Percentiles rank a stretch among this genome's conserved stretches.
Conservation (phyloP, 2,888 invertebrate genomes). For the Lathronympha strigana region DNA sequence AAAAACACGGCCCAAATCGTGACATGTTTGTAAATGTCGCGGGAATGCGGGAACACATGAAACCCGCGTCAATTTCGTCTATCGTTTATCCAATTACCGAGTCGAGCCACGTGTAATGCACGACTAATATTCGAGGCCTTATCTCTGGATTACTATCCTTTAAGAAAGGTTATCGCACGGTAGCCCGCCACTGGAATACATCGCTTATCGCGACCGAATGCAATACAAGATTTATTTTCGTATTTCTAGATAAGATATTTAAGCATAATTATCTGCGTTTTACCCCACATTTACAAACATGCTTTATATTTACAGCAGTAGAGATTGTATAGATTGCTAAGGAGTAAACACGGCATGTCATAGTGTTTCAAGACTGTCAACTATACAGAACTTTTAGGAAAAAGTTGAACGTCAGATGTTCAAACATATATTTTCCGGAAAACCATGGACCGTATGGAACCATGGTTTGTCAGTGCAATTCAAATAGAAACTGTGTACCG, state of each 20-base stretch:
- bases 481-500: conserved; percentile 74
- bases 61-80: conserved; percentile 54
- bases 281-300: background rate
- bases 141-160: conserved; percentile 71
- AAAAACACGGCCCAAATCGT: conserved; percentile 65
- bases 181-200: conserved; percentile 69
- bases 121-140: conserved; percentile 58
- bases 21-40: conserved; percentile 73
- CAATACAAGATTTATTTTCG: conserved; percentile 71
- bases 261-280: conserved; percentile 46
- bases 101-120: conserved; percentile 62
- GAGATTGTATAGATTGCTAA: no score
- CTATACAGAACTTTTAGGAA: conserved; percentile 44
- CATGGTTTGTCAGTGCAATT: conserved; percentile 64
- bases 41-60: conserved; percentile 63
- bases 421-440: conserved; percentile 65
- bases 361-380: background rate
- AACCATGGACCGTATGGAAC: conserved; percentile 48
- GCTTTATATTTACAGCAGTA: no score
- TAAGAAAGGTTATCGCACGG: conserved; percentile 73
- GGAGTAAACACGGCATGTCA: background rate
- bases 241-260: conserved; percentile 58
- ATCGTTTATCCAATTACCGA: conserved; percentile 66
- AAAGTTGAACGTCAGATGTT: conserved; percentile 54
- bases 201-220: conserved; percentile 61